phyloP scores from a whole-genome alignment of 64 coral and sea anemone genomes.

The Porites lutea region DNA sequence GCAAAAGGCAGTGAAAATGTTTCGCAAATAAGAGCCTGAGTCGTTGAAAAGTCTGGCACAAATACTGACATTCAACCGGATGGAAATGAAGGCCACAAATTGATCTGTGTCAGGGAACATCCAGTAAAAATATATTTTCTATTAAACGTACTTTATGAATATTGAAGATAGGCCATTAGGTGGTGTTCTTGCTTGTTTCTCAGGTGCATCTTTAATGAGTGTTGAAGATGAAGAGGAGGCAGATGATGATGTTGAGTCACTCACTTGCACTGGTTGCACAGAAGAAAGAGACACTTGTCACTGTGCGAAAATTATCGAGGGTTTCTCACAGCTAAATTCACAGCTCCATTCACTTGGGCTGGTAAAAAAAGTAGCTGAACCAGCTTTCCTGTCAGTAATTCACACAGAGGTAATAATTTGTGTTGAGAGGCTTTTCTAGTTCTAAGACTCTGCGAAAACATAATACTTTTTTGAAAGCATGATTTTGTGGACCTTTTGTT shows the following conservation, averaged over 20 bases:
- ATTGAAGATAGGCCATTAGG: neutral
- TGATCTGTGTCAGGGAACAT: neutral
- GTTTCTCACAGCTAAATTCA: conserved; percentile 81
- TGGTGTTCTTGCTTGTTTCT: neutral
- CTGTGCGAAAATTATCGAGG: conserved; percentile 68
- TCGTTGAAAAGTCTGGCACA: too few species aligned
- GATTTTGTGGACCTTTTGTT: too few species aligned
- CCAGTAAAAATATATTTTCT: neutral
- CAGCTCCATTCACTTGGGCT: conserved; percentile 80
- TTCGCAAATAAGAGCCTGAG: too few species aligned
- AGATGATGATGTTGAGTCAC: conserved; percentile 77
- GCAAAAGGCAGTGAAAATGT: too few species aligned
- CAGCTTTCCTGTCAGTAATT: conserved; percentile 92
- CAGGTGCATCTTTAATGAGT: neutral
- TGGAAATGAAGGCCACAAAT: too few species aligned
- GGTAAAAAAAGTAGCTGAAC: conserved; percentile 86
- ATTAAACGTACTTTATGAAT: neutral
- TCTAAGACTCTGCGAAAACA: too few species aligned
- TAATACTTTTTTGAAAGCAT: too few species aligned
- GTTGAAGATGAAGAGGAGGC: conserved; percentile 61
- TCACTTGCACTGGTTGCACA: conserved; percentile 74
- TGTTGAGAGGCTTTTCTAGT: neutral
- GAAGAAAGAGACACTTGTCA: conserved; percentile 72
- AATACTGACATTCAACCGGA: too few species aligned
- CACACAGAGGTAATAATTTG: conserved; percentile 75